A percentile compares a stretch with the other conserved stretches of the same genome.
Evolutionary conservation across 2,797 vertebrate species (phyloP).

Genomic region (Podarcis siculus): DNA sequence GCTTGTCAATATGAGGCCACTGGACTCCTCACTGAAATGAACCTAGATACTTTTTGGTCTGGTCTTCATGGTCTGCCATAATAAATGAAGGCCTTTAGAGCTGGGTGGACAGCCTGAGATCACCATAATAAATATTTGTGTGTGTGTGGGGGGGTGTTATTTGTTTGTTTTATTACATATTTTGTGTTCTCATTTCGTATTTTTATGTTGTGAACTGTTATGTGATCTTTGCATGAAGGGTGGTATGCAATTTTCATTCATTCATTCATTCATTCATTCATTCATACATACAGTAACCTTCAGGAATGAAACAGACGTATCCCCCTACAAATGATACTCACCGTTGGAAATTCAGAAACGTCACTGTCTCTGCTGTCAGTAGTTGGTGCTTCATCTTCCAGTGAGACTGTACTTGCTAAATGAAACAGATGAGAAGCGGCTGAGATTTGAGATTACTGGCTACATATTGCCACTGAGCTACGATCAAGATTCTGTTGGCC

Average conservation of each 20-base stretch:
- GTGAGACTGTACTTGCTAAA: constrained; percentile 54
- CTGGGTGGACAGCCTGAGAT: neutral
- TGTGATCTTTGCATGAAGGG: too few species aligned
- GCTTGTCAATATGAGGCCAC: too few species aligned
- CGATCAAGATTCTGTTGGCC: neutral
- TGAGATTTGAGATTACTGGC: neutral
- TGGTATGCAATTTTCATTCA: too few species aligned
- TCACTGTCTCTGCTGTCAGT: constrained; percentile 50
- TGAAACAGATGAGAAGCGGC: constrained; percentile 21
- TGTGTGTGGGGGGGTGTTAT: too few species aligned
- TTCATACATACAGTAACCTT: too few species aligned
- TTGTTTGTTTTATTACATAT: too few species aligned
- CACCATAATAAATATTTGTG: too few species aligned
- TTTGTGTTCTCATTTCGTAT: too few species aligned
- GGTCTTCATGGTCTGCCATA: neutral
- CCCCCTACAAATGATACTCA: constrained; percentile 44
- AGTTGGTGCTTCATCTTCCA: constrained; percentile 68
- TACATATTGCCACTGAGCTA: neutral
- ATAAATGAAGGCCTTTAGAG: neutral
- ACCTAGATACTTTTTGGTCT: neutral
- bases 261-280: too few species aligned
- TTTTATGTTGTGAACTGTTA: too few species aligned
- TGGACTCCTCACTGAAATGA: neutral
- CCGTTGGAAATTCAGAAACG: constrained; percentile 13
- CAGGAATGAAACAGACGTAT: neutral